Evolutionary conservation across 2,888 invertebrate genomes (phyloP).

Genomic region (Cetonia aurata): DNA sequence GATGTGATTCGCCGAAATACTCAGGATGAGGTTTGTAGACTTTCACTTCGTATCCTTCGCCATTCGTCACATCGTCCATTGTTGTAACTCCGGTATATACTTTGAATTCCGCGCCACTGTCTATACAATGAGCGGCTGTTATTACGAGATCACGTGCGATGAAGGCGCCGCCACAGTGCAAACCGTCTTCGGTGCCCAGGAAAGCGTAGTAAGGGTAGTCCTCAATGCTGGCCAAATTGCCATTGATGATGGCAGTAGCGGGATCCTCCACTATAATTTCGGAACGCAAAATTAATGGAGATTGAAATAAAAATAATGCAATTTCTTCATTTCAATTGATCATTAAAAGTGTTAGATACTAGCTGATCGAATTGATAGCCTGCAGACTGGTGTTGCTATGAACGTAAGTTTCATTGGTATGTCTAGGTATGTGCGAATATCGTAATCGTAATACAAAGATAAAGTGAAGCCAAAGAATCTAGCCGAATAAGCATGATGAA

Average conservation of each 20-base stretch:
- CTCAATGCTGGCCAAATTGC: slow-evolving; percentile 17
- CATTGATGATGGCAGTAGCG: not conserved
- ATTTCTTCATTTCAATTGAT: too few species aligned
- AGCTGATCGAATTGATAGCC: too few species aligned
- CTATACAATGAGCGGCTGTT: slow-evolving; percentile 22
- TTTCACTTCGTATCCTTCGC: not conserved
- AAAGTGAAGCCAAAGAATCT: too few species aligned
- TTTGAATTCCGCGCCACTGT: not conserved
- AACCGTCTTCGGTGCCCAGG: not conserved
- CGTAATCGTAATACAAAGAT: too few species aligned
- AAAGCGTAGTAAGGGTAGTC: slow-evolving; percentile 25
- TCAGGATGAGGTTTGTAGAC: not conserved
- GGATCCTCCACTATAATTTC: not conserved
- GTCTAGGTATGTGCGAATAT: too few species aligned
- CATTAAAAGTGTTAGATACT: too few species aligned
- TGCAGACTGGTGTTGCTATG: too few species aligned
- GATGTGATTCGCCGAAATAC: not conserved
- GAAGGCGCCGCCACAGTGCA: slow-evolving; percentile 22
- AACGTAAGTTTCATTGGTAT: too few species aligned
- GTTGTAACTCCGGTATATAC: slow-evolving; percentile 2
- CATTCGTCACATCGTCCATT: not conserved
- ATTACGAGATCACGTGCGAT: slow-evolving; percentile 4
- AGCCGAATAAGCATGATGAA: too few species aligned
- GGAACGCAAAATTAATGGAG: not conserved
- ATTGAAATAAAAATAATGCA: not conserved